These are phyloP conservation scores for Drosophila monieri DNA, from an alignment of 2,888 invertebrate genomes.

Conservation along the genomic window DNA sequence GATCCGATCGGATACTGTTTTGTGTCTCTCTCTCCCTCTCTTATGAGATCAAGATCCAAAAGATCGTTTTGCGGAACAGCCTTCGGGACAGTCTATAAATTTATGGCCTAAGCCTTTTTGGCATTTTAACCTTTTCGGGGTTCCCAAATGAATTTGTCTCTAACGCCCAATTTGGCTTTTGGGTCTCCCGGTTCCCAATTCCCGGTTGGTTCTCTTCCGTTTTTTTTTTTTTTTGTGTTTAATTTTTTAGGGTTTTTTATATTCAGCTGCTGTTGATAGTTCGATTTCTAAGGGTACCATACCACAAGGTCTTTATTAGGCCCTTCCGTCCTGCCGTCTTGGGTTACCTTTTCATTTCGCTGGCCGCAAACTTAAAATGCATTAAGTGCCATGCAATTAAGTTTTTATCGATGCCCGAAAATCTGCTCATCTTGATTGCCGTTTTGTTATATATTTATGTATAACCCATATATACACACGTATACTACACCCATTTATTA, in stretches of 20 bases:
- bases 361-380: conserved; percentile 73
- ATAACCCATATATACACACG: not conserved
- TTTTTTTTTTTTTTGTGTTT: not conserved
- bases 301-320: conserved; percentile 73
- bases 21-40: not conserved
- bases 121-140: not conserved
- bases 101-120: conserved; percentile 67
- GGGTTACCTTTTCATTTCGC: conserved; percentile 61
- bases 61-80: conserved; percentile 9
- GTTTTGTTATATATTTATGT: conserved; percentile 15
- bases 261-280: conserved; percentile 68
- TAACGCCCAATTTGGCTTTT: conserved; percentile 68
- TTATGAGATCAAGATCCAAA: conserved; percentile 13
- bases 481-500: conserved; percentile 13
- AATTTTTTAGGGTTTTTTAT: conserved; percentile 26
- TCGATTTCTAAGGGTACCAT: conserved; percentile 73
- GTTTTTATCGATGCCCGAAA: conserved; percentile 73
- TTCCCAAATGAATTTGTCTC: conserved; percentile 77
- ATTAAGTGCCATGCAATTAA: conserved; percentile 79
- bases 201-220: conserved; percentile 14
- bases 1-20: conserved; percentile 46
- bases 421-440: conserved; percentile 68
- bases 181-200: too few relatives aligned
- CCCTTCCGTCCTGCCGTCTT: conserved; percentile 28
- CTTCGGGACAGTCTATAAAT: conserved; percentile 76